phyloP scores from a whole-genome alignment of 1,140 invertebrate species.

The Tetramorium parvispinum region DNA sequence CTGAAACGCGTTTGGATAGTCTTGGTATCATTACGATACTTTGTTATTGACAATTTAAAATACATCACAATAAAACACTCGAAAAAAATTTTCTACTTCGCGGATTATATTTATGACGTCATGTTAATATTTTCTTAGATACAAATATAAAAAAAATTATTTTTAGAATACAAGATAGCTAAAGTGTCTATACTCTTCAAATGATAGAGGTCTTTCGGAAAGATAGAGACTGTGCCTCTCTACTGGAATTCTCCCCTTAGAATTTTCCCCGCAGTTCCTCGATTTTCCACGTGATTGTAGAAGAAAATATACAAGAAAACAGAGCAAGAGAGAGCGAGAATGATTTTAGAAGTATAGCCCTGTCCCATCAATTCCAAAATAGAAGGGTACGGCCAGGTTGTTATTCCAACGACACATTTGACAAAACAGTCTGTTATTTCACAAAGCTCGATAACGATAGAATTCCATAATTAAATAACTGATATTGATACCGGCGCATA shows the following conservation, averaged over 20 bases:
- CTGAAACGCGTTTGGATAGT: neutral
- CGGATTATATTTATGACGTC: neutral
- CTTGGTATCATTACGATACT: neutral
- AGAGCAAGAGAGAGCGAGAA: neutral
- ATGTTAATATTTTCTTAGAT: neutral
- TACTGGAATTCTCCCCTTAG: neutral
- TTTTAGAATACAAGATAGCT: neutral
- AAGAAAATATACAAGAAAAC: neutral
- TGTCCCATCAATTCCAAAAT: neutral
- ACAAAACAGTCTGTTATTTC: conserved; percentile 35
- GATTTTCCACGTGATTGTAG: neutral
- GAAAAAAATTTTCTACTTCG: neutral
- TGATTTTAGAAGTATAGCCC: neutral
- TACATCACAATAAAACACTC: neutral
- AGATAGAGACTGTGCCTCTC: neutral
- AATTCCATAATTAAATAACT: conserved; percentile 92
- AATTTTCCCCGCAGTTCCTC: neutral
- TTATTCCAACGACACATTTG: neutral
- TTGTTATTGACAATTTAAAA: neutral
- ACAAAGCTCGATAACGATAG: conserved; percentile 90
- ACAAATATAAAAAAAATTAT: conserved; percentile 1
- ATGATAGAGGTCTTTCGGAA: neutral
- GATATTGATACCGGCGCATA: conserved; percentile 90
- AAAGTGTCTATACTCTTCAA: neutral
- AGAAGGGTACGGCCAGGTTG: neutral